Conservation (phyloP, 2,113 vertebrate species). For the Pipra filicauda region DNA sequence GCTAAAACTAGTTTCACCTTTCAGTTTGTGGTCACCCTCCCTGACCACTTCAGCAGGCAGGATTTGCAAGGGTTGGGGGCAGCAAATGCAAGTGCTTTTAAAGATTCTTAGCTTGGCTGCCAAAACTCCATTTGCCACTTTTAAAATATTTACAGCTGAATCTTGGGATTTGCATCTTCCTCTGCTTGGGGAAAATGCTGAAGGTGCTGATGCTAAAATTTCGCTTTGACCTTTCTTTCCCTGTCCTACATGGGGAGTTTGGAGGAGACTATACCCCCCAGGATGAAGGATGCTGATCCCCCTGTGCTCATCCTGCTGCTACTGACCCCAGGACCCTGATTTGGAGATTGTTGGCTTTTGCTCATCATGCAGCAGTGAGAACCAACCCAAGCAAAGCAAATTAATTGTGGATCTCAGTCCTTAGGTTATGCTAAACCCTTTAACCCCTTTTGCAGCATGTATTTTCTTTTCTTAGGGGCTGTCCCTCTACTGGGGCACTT, state of each 20-base stretch:
- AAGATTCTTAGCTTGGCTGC: neutral
- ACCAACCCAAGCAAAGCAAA: accelerated
- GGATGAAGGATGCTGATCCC: neutral
- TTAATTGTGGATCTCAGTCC: neutral
- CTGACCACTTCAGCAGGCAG: neutral
- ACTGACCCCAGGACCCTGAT: neutral
- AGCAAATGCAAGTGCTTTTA: neutral
- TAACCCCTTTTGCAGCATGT: accelerated
- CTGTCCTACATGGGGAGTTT: neutral
- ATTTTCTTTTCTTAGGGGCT: neutral
- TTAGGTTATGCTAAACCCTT: neutral
- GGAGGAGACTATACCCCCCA: accelerated
- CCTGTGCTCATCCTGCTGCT: neutral
- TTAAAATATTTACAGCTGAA: neutral
- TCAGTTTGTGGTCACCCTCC: neutral
- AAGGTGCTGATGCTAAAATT: neutral
- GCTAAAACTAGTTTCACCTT: neutral
- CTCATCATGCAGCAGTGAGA: accelerated
- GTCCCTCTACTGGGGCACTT: neutral
- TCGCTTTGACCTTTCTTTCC: neutral
- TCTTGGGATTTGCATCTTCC: neutral
- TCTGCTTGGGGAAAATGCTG: neutral
- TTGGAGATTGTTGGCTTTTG: neutral
- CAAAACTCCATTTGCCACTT: neutral
- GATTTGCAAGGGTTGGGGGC: neutral